phyloP scores from a whole-genome alignment of 2,113 vertebrate genomes.

The Regulus satrapa region DNA sequence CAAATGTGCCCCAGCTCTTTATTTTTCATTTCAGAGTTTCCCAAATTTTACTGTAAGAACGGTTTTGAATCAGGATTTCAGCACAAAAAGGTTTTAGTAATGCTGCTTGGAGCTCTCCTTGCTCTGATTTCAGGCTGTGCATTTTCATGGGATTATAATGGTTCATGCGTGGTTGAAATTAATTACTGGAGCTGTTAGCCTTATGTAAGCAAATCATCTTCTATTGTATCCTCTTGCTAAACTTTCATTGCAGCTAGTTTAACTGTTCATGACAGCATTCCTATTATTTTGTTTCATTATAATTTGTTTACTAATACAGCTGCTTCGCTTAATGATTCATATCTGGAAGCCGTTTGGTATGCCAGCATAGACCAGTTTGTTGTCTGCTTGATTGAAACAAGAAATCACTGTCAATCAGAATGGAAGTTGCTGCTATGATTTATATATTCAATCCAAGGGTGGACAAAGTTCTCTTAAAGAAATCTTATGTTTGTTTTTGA shows the following conservation, averaged over 20 bases:
- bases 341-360: neutral
- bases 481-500: neutral
- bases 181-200: neutral
- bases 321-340: neutral
- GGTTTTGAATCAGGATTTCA: neutral
- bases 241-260: neutral
- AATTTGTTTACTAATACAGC: constrained; percentile 3
- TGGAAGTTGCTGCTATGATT: neutral
- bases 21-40: neutral
- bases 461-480: neutral
- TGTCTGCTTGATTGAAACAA: neutral
- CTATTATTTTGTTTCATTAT: neutral
- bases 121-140: neutral
- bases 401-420: neutral
- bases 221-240: neutral
- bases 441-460: neutral
- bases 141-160: neutral
- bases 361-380: neutral
- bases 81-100: neutral
- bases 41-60: neutral
- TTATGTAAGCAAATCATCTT: neutral
- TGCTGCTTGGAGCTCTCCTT: neutral
- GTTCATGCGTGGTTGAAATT: neutral
- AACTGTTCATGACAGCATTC: neutral
- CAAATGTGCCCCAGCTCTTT: neutral